phyloP scores from a whole-genome alignment of 2,888 invertebrate species.

The Leucophenga maculata region DNA sequence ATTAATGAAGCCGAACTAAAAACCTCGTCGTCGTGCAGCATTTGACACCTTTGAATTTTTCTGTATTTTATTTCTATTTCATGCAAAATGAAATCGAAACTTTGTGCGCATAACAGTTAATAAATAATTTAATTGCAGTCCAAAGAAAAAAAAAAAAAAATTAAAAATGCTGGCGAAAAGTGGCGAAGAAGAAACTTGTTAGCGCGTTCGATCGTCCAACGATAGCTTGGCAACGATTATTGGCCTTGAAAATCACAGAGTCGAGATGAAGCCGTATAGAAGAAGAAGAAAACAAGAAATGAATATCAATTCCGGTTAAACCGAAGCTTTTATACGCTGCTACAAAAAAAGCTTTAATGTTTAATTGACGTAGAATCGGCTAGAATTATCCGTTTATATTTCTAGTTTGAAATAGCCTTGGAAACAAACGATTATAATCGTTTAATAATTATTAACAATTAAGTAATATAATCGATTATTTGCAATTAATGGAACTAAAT shows the following conservation, averaged over 20 bases:
- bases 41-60: background rate
- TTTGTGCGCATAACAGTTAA: conserved; percentile 8
- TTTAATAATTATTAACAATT: too few relatives aligned
- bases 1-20: background rate
- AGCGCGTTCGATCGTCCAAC: conserved; percentile 43
- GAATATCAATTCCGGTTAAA: conserved; percentile 43
- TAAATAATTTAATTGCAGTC: conserved; percentile 15
- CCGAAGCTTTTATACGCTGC: too few relatives aligned
- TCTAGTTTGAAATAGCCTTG: too few relatives aligned
- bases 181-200: conserved; percentile 48
- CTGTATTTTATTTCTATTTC: background rate
- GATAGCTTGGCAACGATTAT: conserved; percentile 32
- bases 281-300: conserved; percentile 65
- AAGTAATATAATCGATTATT: too few relatives aligned
- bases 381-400: too few relatives aligned
- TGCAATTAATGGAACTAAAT: too few relatives aligned
- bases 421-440: too few relatives aligned
- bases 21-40: background rate
- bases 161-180: background rate
- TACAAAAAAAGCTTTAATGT: too few relatives aligned
- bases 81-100: too few relatives aligned
- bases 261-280: conserved; percentile 63
- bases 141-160: background rate
- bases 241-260: conserved; percentile 62
- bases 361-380: too few relatives aligned